Conservation (phyloP, 1,140 invertebrate genomes). For the Drosophila seguyi region DNA sequence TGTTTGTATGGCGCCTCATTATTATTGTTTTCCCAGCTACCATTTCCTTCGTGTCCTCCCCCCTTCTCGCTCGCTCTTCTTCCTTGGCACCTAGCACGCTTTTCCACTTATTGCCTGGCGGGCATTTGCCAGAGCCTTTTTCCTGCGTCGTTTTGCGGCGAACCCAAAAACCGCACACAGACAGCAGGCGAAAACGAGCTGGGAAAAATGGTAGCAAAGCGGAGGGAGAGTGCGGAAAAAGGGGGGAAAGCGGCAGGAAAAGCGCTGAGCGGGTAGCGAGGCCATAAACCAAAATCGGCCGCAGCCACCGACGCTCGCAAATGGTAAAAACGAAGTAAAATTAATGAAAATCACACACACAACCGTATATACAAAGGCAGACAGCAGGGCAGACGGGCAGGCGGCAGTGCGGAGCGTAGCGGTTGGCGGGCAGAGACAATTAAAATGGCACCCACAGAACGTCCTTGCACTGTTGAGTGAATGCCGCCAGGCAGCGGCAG, state of each 20-base stretch:
- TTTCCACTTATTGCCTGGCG: conserved; percentile 61
- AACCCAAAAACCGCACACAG: conserved; percentile 67
- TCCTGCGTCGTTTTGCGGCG: conserved; percentile 71
- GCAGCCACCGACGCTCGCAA: conserved; percentile 65
- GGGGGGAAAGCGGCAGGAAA: conserved; percentile 12
- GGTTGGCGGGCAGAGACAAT: conserved; percentile 65
- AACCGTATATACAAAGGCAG: conserved; percentile 26
- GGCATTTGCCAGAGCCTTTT: conserved; percentile 67
- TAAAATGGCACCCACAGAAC: conserved; percentile 78
- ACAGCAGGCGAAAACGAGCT: conserved; percentile 40
- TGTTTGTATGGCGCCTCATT: conserved; percentile 73
- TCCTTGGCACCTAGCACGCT: conserved; percentile 39
- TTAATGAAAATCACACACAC: conserved; percentile 76
- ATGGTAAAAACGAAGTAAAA: conserved; percentile 76
- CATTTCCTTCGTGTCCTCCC: conserved; percentile 38
- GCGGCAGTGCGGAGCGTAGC: conserved; percentile 7
- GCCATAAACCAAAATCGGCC: conserved; percentile 76
- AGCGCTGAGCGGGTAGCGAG: conserved; percentile 44
- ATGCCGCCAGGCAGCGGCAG: conserved; percentile 50
- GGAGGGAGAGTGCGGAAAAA: not conserved
- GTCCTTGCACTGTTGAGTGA: conserved; percentile 75
- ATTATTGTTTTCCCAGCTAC: conserved; percentile 69
- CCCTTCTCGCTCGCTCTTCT: not conserved
- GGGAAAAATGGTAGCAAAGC: conserved; percentile 9
- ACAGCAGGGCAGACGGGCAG: conserved; percentile 33